phyloP scores from a whole-genome alignment of 2,888 invertebrate genomes.

The Andrena praecox region DNA sequence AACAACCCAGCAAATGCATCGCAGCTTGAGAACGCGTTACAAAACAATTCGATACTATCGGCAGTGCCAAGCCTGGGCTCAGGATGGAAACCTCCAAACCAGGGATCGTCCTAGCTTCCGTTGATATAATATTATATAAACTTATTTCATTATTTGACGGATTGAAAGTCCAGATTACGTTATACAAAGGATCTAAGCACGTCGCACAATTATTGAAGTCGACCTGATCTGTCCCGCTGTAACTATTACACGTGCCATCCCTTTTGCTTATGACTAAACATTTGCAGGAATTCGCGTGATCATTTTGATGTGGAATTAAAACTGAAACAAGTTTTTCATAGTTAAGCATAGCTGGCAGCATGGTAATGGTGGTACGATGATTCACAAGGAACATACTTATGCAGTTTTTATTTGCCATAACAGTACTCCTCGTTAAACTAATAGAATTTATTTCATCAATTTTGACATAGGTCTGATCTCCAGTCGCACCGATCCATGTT shows the following conservation, averaged over 20 bases:
- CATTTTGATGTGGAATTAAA: slow-evolving; percentile 91
- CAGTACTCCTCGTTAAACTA: slow-evolving; percentile 94
- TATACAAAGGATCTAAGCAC: slow-evolving; percentile 96
- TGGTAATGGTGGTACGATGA: slow-evolving; percentile 16
- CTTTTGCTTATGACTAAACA: slow-evolving; percentile 95
- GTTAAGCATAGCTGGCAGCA: slow-evolving; percentile 18
- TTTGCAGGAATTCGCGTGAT: slow-evolving; percentile 91
- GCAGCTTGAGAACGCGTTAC: slow-evolving; percentile 96
- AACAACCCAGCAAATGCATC: slow-evolving; percentile 94
- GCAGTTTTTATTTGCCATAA: slow-evolving; percentile 94
- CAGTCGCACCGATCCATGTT: slow-evolving; percentile 97
- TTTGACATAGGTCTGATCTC: slow-evolving; percentile 97
- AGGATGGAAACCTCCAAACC: slow-evolving; percentile 88
- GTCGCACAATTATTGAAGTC: slow-evolving; percentile 93
- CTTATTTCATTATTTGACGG: slow-evolving; percentile 88
- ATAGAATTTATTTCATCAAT: slow-evolving; percentile 97
- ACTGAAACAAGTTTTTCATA: slow-evolving; percentile 86
- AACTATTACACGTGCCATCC: slow-evolving; percentile 95
- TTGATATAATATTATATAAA: slow-evolving; percentile 94
- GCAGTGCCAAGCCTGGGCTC: slow-evolving; percentile 93
- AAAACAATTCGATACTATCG: slow-evolving; percentile 89
- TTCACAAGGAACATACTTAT: slow-evolving; percentile 88
- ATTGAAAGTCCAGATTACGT: slow-evolving; percentile 96
- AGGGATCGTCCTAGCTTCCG: slow-evolving; percentile 87
- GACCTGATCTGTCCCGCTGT: slow-evolving; percentile 93